A percentile compares a stretch with the other conserved stretches of the same genome.
Conservation (phyloP, 2,888 invertebrate species). For the Dugesia japonica region DNA sequence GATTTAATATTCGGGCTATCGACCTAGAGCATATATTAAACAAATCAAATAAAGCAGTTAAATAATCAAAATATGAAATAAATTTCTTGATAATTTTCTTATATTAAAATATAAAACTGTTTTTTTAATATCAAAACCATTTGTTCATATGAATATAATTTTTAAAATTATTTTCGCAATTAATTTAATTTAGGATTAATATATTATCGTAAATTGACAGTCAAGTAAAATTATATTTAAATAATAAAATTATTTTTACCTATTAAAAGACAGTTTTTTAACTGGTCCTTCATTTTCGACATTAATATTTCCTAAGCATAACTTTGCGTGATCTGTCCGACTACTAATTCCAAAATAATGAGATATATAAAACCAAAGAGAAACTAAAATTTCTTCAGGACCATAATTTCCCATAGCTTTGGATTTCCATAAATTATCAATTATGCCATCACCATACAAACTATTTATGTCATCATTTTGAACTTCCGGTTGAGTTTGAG, state of each 20-base stretch:
- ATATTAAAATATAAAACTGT: too few relatives aligned
- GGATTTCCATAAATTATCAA: conserved; percentile 4
- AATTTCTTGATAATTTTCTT: too few relatives aligned
- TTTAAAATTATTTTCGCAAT: too few relatives aligned
- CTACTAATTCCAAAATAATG: not conserved
- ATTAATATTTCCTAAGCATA: not conserved
- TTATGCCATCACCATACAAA: not conserved
- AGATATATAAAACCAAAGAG: not conserved
- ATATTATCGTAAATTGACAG: too few relatives aligned
- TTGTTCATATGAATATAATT: too few relatives aligned
- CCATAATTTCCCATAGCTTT: conserved; percentile 15
- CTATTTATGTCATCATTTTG: conserved; percentile 1
- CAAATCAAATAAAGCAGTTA: too few relatives aligned
- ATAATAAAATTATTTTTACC: not conserved
- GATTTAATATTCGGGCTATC: too few relatives aligned
- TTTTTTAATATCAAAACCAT: too few relatives aligned
- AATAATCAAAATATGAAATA: too few relatives aligned
- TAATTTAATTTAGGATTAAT: too few relatives aligned
- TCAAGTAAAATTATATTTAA: not conserved
- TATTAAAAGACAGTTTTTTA: not conserved
- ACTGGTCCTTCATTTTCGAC: not conserved
- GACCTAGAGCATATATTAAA: too few relatives aligned
- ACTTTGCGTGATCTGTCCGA: not conserved
- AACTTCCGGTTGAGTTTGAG: not conserved
- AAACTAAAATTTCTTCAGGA: not conserved